A percentile compares a stretch with the other conserved stretches of the same genome.
Evolutionary conservation across 2,113 vertebrate species (phyloP).

Genomic region (Casuarius casuarius): DNA sequence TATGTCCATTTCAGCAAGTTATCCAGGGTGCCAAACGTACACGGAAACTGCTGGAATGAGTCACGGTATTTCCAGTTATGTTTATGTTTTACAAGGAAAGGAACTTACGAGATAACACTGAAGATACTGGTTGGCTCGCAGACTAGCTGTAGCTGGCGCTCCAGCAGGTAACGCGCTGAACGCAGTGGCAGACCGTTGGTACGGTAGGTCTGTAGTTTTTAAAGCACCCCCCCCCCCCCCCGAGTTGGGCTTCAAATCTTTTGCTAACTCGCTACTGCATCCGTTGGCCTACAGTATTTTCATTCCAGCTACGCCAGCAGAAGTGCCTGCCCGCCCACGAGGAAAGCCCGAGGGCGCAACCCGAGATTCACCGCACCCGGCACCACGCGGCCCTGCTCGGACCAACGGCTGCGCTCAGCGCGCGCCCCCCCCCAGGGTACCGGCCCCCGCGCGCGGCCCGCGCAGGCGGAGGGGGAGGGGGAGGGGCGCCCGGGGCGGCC

Average conservation of each 20-base stretch:
- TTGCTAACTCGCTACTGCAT: not conserved
- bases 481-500: not conserved
- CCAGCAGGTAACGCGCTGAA: not conserved
- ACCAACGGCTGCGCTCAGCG: no score
- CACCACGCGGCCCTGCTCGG: no score
- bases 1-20: not conserved
- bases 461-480: no score
- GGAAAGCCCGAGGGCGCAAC: no score
- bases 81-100: not conserved
- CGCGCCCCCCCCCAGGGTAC: no score
- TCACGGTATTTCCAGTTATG: not conserved
- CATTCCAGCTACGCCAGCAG: not conserved
- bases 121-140: not conserved
- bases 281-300: not conserved
- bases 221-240: not conserved
- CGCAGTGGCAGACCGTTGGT: not conserved
- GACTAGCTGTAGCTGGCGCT: not conserved
- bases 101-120: conserved; percentile 8
- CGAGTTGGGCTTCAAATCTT: not conserved
- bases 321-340: not conserved
- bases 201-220: not conserved
- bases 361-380: no score
- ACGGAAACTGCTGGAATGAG: not conserved
- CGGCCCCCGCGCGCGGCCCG: no score
- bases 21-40: not conserved